Evolutionary conservation across 2,113 vertebrate genomes (phyloP).

Genomic region (Cricetomys ansorgei): DNA sequence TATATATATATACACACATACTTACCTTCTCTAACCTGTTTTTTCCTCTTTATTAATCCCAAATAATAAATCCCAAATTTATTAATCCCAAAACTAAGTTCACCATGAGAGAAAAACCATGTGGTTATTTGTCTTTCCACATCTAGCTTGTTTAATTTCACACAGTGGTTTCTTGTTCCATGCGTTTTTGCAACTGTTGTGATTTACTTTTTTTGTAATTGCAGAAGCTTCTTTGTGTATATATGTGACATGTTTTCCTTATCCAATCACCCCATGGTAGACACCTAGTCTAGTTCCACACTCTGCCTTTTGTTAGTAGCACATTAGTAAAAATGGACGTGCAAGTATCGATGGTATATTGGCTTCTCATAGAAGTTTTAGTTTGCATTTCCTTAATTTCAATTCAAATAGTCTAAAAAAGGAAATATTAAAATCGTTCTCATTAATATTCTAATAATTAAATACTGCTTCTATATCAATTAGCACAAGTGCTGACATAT

Average conservation of each 20-base stretch:
- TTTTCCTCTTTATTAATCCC: background rate
- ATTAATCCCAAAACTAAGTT: background rate
- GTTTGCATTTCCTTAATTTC: background rate
- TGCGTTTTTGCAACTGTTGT: background rate
- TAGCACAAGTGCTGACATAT: background rate
- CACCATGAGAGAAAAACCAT: background rate
- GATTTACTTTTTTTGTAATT: background rate
- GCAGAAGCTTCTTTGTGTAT: background rate
- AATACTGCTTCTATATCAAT: background rate
- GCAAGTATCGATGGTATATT: background rate
- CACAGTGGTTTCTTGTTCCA: background rate
- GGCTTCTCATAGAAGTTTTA: background rate
- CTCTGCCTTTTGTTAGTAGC: background rate
- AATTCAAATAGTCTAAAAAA: constrained; percentile 11
- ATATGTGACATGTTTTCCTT: background rate
- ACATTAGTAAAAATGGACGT: background rate
- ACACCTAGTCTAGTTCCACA: background rate
- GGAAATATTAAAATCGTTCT: background rate
- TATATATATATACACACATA: too few relatives aligned
- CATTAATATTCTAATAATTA: background rate
- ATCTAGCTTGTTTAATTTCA: background rate
- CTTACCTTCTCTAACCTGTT: background rate
- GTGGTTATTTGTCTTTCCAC: background rate
- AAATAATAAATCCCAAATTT: too few relatives aligned
- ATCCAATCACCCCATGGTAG: background rate